Percentiles rank a stretch among this genome's conserved stretches.
phyloP scores from a whole-genome alignment of 2,888 invertebrate species.

The Graphium colonna region DNA sequence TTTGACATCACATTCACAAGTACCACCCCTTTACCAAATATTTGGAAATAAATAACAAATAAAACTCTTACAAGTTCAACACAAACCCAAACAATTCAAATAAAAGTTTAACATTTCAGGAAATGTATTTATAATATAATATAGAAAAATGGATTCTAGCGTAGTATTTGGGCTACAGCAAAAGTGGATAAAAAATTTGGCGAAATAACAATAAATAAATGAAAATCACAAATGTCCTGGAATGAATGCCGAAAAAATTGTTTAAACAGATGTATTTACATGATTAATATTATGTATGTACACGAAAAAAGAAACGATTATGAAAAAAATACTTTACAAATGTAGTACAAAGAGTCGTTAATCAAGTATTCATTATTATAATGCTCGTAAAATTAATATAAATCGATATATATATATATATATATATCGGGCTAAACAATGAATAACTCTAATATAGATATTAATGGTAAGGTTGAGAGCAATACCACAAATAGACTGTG shows the following conservation, averaged over 20 bases:
- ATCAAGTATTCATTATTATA: conserved; percentile 3
- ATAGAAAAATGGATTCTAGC: conserved; percentile 12
- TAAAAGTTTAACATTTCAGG: not conserved
- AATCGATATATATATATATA: no score
- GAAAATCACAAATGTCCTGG: conserved; percentile 13
- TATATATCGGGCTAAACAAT: conserved; percentile 1
- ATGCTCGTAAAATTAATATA: conserved; percentile 5
- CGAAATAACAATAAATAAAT: conserved; percentile 18
- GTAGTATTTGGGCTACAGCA: conserved; percentile 19
- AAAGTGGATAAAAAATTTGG: conserved; percentile 3
- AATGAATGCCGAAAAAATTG: conserved; percentile 13
- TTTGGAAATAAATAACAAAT: conserved; percentile 10
- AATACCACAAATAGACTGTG: no score
- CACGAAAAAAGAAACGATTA: conserved; percentile 2
- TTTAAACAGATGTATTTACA: conserved; percentile 14
- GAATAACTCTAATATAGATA: not conserved
- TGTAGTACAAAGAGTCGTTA: not conserved
- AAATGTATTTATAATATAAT: not conserved
- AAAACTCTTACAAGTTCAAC: not conserved
- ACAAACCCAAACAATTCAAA: not conserved
- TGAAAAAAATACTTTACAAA: conserved; percentile 8
- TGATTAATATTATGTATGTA: conserved; percentile 17
- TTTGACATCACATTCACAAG: conserved; percentile 5
- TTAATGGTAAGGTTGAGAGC: no score
- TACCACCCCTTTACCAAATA: not conserved